A percentile compares a stretch with the other conserved stretches of the same genome.
Evolutionary conservation across 1,140 invertebrate genomes (phyloP).

Genomic region (Atta texana): DNA sequence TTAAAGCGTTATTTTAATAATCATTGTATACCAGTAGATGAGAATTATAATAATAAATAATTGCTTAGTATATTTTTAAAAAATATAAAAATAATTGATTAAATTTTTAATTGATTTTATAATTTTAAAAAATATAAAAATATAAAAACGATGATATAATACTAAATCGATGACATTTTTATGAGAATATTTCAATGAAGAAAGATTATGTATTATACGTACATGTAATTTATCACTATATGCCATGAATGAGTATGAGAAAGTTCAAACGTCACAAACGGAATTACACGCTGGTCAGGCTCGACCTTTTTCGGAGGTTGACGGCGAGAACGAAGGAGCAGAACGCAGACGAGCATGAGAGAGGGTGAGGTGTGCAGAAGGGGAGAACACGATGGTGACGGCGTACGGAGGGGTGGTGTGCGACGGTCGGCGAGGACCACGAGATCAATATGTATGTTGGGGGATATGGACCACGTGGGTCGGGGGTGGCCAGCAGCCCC

Average conservation of each 20-base stretch:
- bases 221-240: not conserved
- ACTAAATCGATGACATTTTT: not conserved
- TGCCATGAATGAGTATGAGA: not conserved
- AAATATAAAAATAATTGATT: not conserved
- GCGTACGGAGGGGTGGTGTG: conserved; percentile 65
- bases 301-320: conserved; percentile 69
- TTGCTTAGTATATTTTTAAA: not conserved
- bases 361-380: not conserved
- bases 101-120: too few species aligned
- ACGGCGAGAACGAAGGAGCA: conserved; percentile 39
- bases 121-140: not conserved
- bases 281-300: conserved; percentile 75
- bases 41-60: conserved; percentile 1
- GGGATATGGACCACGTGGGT: conserved; percentile 85
- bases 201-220: not conserved
- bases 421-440: conserved; percentile 83
- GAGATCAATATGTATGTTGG: conserved; percentile 87
- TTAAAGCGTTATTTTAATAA: not conserved
- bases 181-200: not conserved
- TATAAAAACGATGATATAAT: not conserved
- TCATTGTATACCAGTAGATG: not conserved
- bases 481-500: conserved; percentile 84
- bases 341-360: not conserved
- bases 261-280: conserved; percentile 50
- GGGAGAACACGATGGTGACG: conserved; percentile 28